phyloP scores from a whole-genome alignment of 2,888 invertebrate genomes.

The Torymus texanus region DNA sequence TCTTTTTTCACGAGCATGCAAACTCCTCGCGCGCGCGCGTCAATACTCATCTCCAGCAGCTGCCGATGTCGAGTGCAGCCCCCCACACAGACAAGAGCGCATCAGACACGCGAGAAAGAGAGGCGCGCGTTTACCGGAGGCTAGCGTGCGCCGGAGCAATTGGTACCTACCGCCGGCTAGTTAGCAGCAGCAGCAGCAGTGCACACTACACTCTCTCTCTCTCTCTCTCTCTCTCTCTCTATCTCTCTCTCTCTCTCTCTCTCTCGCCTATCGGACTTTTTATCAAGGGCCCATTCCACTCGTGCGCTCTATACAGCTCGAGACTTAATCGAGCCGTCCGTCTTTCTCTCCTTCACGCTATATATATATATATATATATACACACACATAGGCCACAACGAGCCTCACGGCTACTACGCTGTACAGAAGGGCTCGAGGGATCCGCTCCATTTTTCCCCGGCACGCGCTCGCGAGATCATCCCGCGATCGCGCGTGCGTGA shows the following conservation, averaged over 20 bases:
- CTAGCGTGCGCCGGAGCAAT: constrained; percentile 49
- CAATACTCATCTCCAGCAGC: no score
- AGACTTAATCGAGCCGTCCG: no score
- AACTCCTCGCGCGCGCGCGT: no score
- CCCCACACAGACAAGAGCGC: background rate
- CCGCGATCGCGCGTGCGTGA: background rate
- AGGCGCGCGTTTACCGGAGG: constrained; percentile 12
- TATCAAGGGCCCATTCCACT: constrained; percentile 12
- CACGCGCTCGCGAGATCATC: background rate
- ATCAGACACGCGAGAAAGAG: background rate
- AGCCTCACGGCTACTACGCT: background rate
- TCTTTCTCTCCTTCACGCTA: background rate
- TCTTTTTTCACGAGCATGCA: no score
- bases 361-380: background rate
- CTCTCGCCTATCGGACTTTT: constrained; percentile 41
- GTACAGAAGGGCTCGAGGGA: background rate
- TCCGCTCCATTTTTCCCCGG: background rate
- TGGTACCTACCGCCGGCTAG: constrained; percentile 46
- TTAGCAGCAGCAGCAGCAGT: constrained; percentile 21
- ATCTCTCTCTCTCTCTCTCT: constrained; percentile 9
- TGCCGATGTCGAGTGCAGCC: no score
- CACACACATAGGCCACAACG: background rate
- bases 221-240: constrained; percentile 18
- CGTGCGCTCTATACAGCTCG: background rate
- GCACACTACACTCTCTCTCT: no score